Conservation (phyloP, 2,797 vertebrate species). For the Pseudochirops cupreus region DNA sequence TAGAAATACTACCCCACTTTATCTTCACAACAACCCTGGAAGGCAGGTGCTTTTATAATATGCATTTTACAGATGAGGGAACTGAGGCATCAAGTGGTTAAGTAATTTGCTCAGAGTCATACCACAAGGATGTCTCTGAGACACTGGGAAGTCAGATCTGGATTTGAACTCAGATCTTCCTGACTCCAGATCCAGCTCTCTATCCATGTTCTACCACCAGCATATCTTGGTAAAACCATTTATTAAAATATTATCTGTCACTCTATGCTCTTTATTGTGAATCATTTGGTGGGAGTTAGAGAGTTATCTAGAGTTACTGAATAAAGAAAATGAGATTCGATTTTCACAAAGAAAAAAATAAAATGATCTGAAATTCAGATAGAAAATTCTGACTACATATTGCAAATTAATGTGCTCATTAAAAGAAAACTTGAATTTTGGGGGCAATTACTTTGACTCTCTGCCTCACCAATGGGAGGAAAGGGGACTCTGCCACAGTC, state of each 20-base stretch:
- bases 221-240: not conserved
- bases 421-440: not conserved
- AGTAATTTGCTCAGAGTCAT: not conserved
- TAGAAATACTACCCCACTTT: not conserved
- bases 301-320: not conserved
- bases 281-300: conserved; percentile 23
- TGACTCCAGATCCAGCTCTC: not conserved
- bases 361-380: conserved; percentile 39
- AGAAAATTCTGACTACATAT: conserved; percentile 45
- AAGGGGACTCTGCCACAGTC: not conserved
- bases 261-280: not conserved
- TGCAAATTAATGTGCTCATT: conserved; percentile 15
- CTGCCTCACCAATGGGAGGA: not conserved
- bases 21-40: not conserved
- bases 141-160: too few relatives aligned
- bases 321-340: not conserved
- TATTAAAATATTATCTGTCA: conserved; percentile 14
- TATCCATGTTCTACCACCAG: not conserved
- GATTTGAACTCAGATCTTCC: not conserved
- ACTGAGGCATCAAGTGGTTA: not conserved
- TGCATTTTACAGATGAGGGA: not conserved
- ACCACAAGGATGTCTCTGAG: not conserved
- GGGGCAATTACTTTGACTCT: not conserved
- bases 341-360: conserved; percentile 45
- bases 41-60: not conserved